Conservation (phyloP, 2,888 invertebrate species). For the Ornithoptera alexandrae region DNA sequence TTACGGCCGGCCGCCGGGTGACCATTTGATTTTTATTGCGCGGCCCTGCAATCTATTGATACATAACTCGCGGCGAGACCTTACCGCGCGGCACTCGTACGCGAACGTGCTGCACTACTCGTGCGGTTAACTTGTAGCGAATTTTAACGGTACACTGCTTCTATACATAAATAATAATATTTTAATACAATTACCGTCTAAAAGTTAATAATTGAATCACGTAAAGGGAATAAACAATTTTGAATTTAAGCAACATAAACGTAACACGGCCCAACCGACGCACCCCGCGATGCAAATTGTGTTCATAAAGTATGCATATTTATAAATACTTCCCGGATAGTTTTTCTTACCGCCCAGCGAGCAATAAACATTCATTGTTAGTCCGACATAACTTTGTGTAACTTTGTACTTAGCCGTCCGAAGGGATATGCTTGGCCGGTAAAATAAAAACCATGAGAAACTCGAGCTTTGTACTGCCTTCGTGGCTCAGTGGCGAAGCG, state of each 20-base stretch:
- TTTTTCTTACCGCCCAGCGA: constrained; percentile 24
- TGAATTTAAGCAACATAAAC: constrained; percentile 8
- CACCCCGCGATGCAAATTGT: constrained; percentile 36
- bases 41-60: constrained; percentile 23
- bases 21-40: constrained; percentile 47
- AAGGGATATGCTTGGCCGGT: constrained; percentile 8
- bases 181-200: too few species aligned
- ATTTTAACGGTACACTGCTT: too few species aligned
- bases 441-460: constrained; percentile 12
- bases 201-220: too few species aligned
- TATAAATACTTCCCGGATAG: constrained; percentile 23
- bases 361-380: constrained; percentile 24
- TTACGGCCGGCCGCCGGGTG: constrained; percentile 37
- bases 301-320: constrained; percentile 31
- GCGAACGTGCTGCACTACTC: too few species aligned
- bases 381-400: constrained; percentile 23
- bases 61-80: too few species aligned
- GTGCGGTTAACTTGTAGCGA: too few species aligned
- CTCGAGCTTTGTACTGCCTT: not conserved
- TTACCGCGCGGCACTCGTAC: too few species aligned
- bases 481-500: too few species aligned
- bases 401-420: constrained; percentile 21
- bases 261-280: not conserved
- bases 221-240: not conserved
- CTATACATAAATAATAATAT: too few species aligned